Conservation (phyloP, 2,888 invertebrate genomes). For the Neuroscelio doddi region DNA sequence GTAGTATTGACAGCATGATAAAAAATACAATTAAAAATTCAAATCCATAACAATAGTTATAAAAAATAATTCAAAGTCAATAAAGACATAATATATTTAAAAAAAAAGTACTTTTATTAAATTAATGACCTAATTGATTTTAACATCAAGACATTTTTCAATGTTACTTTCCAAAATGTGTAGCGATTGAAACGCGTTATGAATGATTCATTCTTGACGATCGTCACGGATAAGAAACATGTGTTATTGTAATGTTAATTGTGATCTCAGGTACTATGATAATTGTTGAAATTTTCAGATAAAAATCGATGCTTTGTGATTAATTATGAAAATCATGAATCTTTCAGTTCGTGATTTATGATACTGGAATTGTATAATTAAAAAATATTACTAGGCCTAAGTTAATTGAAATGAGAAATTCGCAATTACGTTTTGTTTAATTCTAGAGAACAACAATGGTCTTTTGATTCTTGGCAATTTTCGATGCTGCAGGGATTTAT, state of each 20-base stretch:
- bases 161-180: slow-evolving; percentile 5
- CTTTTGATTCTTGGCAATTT: neutral
- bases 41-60: neutral
- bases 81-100: too few species aligned
- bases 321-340: slow-evolving; percentile 38
- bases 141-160: neutral
- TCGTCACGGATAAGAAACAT: slow-evolving; percentile 56
- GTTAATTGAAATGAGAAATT: too few species aligned
- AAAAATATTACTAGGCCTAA: too few species aligned
- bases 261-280: slow-evolving; percentile 25
- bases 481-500: neutral
- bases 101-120: too few species aligned
- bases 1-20: slow-evolving; percentile 30
- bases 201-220: slow-evolving; percentile 67
- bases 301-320: slow-evolving; percentile 27
- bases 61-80: slow-evolving; percentile 5
- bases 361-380: slow-evolving; percentile 10
- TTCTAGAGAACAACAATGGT: neutral
- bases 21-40: neutral
- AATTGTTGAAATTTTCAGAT: slow-evolving; percentile 29
- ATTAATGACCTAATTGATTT: neutral
- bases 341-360: slow-evolving; percentile 29
- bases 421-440: neutral
- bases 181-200: slow-evolving; percentile 43
- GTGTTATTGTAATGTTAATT: slow-evolving; percentile 40